Conservation (phyloP, 2,888 invertebrate genomes). For the Heteromurus nitidus region DNA sequence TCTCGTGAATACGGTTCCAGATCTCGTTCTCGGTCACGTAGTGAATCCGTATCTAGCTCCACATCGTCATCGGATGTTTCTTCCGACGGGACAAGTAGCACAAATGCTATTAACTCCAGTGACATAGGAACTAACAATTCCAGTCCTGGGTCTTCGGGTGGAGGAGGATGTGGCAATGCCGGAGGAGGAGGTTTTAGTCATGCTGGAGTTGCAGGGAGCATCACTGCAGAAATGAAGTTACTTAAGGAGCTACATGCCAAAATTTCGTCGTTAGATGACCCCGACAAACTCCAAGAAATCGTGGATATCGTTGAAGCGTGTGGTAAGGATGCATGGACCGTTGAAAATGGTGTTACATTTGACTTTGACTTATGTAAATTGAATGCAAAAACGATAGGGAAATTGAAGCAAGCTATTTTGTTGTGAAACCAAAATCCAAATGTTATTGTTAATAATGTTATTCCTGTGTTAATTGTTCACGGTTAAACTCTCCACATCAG, state of each 20-base stretch:
- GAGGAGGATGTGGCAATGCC: conserved; percentile 38
- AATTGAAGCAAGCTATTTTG: conserved; percentile 71
- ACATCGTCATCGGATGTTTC: conserved; percentile 55
- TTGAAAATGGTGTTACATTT: conserved; percentile 72
- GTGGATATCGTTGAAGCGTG: conserved; percentile 73
- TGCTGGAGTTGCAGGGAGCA: conserved; percentile 71
- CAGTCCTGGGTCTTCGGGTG: conserved; percentile 56
- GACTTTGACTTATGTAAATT: conserved; percentile 73
- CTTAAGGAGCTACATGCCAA: conserved; percentile 71
- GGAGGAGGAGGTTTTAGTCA: conserved; percentile 67
- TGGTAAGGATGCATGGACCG: conserved; percentile 71
- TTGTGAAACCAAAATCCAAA: neutral
- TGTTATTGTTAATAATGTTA: neutral
- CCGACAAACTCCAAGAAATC: conserved; percentile 72
- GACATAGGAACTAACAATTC: conserved; percentile 57
- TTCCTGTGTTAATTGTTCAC: neutral
- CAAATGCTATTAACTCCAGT: conserved; percentile 49
- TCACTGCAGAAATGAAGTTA: conserved; percentile 73
- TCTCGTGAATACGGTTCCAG: conserved; percentile 51
- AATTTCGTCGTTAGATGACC: conserved; percentile 70
- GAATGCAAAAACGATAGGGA: conserved; percentile 70
- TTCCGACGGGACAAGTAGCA: conserved; percentile 52
- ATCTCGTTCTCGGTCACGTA: conserved; percentile 57
- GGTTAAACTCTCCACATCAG: no score
- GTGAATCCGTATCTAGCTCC: conserved; percentile 55